Conservation (phyloP, 2,113 vertebrate genomes). For the Urocolius indicus region DNA sequence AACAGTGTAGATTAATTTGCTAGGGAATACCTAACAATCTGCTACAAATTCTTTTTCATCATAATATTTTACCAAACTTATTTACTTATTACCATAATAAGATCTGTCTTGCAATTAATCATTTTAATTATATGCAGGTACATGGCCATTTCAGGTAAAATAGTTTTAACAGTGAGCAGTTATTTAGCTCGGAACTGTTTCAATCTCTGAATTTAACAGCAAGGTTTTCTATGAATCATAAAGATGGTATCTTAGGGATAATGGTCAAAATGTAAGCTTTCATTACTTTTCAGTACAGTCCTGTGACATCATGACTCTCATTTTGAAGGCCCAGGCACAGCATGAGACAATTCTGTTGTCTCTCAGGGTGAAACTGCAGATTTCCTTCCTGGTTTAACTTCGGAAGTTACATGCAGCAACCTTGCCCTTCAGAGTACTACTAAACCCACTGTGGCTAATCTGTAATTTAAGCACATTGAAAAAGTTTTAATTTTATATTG, state of each 20-base stretch:
- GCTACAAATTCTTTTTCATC: not conserved
- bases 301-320: not conserved
- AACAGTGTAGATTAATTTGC: not conserved
- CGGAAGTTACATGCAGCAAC: constrained; percentile 51
- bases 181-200: not conserved
- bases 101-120: not conserved
- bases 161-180: not conserved
- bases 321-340: constrained; percentile 44
- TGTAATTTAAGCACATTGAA: not conserved
- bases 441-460: not conserved
- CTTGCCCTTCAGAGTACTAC: constrained; percentile 21
- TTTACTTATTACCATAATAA: not conserved
- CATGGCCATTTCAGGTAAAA: not conserved
- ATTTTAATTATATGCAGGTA: not conserved
- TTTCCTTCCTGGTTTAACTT: constrained; percentile 75
- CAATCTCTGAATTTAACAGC: not conserved
- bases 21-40: not conserved
- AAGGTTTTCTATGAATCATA: not conserved
- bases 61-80: not conserved
- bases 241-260: not conserved
- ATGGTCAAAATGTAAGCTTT: not conserved
- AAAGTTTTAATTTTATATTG: not conserved
- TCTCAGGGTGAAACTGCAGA: constrained; percentile 67
- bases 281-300: not conserved
- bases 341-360: not conserved